These are phyloP conservation scores for Anguilla obscura DNA, from an alignment of 2,797 vertebrate genomes.

Conservation along the genomic window DNA sequence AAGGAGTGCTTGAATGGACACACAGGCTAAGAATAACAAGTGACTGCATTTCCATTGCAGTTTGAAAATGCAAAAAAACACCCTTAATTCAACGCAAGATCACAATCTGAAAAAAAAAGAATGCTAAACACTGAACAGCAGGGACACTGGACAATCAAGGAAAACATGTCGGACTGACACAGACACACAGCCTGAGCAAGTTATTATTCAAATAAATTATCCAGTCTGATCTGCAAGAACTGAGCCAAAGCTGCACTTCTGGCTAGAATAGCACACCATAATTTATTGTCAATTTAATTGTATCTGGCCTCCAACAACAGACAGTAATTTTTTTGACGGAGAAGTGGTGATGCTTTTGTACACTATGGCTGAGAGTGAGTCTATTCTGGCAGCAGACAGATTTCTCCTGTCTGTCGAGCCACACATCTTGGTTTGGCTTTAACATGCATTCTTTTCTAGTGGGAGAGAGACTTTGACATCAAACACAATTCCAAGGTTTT, in stretches of 20 bases:
- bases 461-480: background rate
- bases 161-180: background rate
- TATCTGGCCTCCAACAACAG: conserved; percentile 14
- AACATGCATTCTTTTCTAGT: background rate
- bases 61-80: background rate
- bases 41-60: background rate
- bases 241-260: conserved; percentile 7
- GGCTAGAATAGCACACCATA: background rate
- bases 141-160: background rate
- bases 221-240: background rate
- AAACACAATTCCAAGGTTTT: background rate
- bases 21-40: background rate
- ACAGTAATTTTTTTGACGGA: background rate
- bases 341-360: background rate
- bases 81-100: background rate
- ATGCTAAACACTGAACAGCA: conserved; percentile 29
- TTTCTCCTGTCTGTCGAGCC: background rate
- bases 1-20: conserved; percentile 25
- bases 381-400: background rate
- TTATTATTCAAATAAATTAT: conserved; percentile 17
- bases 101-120: background rate
- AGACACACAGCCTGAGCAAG: background rate
- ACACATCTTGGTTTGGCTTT: background rate
- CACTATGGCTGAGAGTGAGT: background rate
- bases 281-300: conserved; percentile 10